A percentile compares a stretch with the other conserved stretches of the same genome.
Conservation (phyloP, 2,888 invertebrate genomes). For the Ophion costatus region DNA sequence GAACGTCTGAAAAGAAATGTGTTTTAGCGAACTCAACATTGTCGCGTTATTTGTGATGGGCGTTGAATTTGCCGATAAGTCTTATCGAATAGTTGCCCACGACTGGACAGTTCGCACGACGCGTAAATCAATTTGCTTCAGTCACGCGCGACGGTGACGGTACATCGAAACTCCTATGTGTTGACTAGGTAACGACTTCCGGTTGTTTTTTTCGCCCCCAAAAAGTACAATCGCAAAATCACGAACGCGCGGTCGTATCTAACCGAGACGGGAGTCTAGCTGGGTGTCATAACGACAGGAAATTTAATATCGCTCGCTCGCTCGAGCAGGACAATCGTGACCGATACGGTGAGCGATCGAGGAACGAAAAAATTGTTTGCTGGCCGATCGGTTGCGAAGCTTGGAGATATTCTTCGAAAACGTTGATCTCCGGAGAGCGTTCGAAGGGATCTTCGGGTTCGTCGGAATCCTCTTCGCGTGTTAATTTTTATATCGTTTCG, state of each 20-base stretch:
- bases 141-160: neutral
- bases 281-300: constrained; percentile 4
- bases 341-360: constrained; percentile 26
- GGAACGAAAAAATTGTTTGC: constrained; percentile 8
- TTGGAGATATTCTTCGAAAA: constrained; percentile 38
- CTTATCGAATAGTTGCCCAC: neutral
- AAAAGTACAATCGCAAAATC: neutral
- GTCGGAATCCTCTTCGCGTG: constrained; percentile 19
- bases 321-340: constrained; percentile 22
- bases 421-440: neutral
- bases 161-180: neutral
- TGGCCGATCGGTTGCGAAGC: constrained; percentile 24
- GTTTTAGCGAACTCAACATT: neutral
- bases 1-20: neutral
- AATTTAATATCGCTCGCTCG: constrained; percentile 7
- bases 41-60: neutral
- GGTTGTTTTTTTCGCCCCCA: neutral
- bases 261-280: neutral
- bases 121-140: constrained; percentile 18
- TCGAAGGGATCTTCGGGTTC: constrained; percentile 44
- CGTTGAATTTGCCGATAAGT: neutral
- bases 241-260: neutral
- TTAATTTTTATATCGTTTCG: constrained; percentile 13
- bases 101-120: neutral
- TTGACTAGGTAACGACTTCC: neutral